Conservation (phyloP, 2,113 vertebrate species). For the Rhinoptilus africanus region DNA sequence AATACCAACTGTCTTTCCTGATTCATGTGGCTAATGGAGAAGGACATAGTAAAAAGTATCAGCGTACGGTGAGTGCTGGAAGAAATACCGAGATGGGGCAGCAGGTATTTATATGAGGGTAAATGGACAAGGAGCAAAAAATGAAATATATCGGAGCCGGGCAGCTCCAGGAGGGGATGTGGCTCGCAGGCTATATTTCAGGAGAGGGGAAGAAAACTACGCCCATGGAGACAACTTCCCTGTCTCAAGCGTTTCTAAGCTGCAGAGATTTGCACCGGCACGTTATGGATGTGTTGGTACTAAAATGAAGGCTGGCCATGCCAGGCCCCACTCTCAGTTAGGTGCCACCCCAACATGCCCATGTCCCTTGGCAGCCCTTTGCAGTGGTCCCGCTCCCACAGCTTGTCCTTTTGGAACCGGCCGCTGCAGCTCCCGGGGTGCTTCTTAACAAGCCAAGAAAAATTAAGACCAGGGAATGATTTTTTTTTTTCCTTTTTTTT, state of each 20-base stretch:
- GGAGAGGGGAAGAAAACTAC: not conserved
- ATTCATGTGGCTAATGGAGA: constrained; percentile 10
- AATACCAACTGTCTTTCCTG: constrained; percentile 26
- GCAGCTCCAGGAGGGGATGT: not conserved
- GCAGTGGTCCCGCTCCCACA: not conserved
- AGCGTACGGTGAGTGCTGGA: not conserved
- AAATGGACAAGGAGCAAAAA: not conserved
- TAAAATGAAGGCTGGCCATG: not conserved
- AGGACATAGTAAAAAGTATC: not conserved
- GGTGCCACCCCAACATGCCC: not conserved
- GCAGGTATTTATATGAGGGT: not conserved
- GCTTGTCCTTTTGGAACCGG: not conserved
- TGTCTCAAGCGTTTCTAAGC: not conserved
- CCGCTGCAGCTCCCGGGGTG: not conserved
- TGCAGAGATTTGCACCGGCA: rapidly evolving
- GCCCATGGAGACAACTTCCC: not conserved
- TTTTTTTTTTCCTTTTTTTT: not conserved
- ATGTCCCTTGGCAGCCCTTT: not conserved
- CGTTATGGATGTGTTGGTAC: not conserved
- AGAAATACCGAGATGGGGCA: not conserved
- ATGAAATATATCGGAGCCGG: not conserved
- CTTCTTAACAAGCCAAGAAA: not conserved
- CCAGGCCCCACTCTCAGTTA: not conserved
- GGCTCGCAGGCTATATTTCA: not conserved
- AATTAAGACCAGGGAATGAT: not conserved